Percentiles rank a stretch among this genome's conserved stretches.
These are phyloP conservation scores for Falco peregrinus DNA, from an alignment of 2,797 vertebrate genomes.

Conservation along the genomic window DNA sequence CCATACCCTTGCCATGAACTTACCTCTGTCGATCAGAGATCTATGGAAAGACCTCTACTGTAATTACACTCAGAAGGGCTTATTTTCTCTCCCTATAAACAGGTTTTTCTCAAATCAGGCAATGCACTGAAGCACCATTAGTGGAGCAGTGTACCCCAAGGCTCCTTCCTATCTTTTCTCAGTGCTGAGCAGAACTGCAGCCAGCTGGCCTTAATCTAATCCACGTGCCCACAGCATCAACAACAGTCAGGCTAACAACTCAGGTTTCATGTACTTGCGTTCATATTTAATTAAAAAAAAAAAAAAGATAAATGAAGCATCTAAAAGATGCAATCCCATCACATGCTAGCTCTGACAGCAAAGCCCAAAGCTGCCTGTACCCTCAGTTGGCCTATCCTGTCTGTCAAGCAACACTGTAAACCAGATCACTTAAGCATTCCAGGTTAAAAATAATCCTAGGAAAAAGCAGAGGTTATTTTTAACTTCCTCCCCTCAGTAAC, in stretches of 20 bases:
- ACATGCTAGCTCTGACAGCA: not conserved
- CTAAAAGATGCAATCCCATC: not conserved
- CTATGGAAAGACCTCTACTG: not conserved
- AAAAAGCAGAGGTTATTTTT: slow-evolving; percentile 39
- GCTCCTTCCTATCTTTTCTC: not conserved
- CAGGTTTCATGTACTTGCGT: not conserved
- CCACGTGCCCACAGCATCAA: not conserved
- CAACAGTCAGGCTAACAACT: not conserved
- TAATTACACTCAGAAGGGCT: not conserved
- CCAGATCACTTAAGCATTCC: not conserved
- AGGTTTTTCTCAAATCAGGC: not conserved
- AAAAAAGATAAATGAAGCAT: not conserved
- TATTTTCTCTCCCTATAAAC: not conserved
- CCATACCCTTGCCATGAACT: not conserved
- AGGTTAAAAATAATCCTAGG: slow-evolving; percentile 43
- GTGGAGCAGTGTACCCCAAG: not conserved
- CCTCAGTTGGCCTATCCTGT: not conserved
- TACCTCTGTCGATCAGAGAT: not conserved
- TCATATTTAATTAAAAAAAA: not conserved
- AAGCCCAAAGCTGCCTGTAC: not conserved
- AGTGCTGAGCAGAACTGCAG: not conserved
- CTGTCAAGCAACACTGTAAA: slow-evolving; percentile 2
- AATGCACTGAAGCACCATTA: not conserved
- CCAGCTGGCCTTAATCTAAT: not conserved
- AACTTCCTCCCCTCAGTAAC: not conserved